Base-by-base conservation (phyloP, 2,888 invertebrate species). In the Agriotes lineatus region DNA sequence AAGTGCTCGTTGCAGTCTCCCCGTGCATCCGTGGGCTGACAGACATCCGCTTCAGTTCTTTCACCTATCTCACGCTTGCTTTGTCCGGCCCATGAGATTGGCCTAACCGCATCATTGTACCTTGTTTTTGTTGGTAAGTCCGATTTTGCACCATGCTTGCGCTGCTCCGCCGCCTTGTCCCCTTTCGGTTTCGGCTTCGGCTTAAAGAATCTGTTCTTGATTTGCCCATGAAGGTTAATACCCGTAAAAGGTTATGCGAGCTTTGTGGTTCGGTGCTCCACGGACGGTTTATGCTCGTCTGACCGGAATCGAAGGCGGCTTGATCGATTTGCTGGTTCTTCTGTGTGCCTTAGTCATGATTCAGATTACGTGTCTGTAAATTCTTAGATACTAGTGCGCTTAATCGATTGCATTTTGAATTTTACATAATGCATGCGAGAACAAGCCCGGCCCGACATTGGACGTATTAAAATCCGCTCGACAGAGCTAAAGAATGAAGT, bases 1-100 rank as follows among this genome's bases (percentile, higher is more conserved):
- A 22, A 20, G 57, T 42, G 45, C 35, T 56, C 12, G 18, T 12
- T 59, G 30, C 59, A 59, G 22, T 44, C 18, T 7, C 30, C 25
- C 14, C 10, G 25, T 18, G 12, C 22, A 6, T 5, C 20, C 20
- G 18, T 16, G 12, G 57, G 18, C 9, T n/a, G 12, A 20, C 4
- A 19, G 12, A 45, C 44, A 56, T 44, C 63, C 63, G 63, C 30
- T 56, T 54, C 63, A 56, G 56, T 63, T 63, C 63, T 63, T 63
- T 33, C 30, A 63, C 63, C 54, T 44, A 44, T 42, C 50, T 45
- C 62, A 42, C 52, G 56, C 19, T 30, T 56, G 56, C 37, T 54
- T 63, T 58, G 64, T 54, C 39, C 56, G 57, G 58, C 22, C 48
- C 57, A 64, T 64, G 64, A 44, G 16, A 64, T 44, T 33, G 18